Evolutionary conservation across 2,888 invertebrate genomes (phyloP).

Genomic region (Exocentrus adspersus): DNA sequence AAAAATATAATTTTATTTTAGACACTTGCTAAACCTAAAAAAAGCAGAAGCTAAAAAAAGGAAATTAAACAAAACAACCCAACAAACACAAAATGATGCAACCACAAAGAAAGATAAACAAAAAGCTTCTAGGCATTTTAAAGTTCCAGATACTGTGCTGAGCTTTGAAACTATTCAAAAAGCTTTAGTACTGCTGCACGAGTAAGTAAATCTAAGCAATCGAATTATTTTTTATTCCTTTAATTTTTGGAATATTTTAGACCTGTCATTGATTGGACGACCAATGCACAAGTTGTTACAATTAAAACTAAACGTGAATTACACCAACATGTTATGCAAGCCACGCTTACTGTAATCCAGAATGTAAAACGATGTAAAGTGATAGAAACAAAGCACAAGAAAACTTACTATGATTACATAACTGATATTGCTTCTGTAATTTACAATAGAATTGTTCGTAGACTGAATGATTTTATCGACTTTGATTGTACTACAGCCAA

Average conservation of each 20-base stretch:
- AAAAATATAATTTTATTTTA: no score
- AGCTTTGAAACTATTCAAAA: conserved; percentile 63
- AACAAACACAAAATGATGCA: conserved; percentile 52
- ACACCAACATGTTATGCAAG: conserved; percentile 68
- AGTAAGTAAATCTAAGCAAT: conserved; percentile 56
- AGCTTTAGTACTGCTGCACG: conserved; percentile 62
- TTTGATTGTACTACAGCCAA: conserved; percentile 69
- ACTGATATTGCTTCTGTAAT: conserved; percentile 60
- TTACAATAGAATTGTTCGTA: conserved; percentile 63
- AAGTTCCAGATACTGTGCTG: conserved; percentile 63
- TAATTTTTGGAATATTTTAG: conserved; percentile 46
- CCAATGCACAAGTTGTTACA: conserved; percentile 64
- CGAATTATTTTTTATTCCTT: not conserved
- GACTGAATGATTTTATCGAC: conserved; percentile 67
- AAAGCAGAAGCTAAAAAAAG: conserved; percentile 62
- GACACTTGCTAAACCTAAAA: conserved; percentile 62
- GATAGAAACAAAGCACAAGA: conserved; percentile 52
- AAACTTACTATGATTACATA: conserved; percentile 55
- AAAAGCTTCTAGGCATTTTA: conserved; percentile 50
- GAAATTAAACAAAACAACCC: conserved; percentile 59
- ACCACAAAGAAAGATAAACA: conserved; percentile 42
- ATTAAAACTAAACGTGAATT: conserved; percentile 68
- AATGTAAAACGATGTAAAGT: conserved; percentile 59
- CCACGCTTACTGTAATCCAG: conserved; percentile 61
- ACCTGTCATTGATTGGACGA: conserved; percentile 67